phyloP scores from a whole-genome alignment of 2,888 invertebrate species.

The Priapulus caudatus region DNA sequence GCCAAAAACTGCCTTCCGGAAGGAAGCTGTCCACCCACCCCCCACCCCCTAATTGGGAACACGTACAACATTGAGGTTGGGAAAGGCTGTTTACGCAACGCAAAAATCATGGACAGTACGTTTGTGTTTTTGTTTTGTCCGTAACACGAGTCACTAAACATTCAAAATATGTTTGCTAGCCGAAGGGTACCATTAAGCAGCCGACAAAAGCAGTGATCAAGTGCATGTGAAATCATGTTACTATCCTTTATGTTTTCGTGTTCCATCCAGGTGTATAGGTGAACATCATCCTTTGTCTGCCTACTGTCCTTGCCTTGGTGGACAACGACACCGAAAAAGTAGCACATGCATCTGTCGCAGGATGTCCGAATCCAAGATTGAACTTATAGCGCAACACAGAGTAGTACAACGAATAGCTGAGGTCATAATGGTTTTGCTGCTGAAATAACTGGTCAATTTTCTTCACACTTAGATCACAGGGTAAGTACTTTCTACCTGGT shows the following conservation, averaged over 20 bases:
- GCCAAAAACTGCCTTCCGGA: not conserved
- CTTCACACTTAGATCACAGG: too few relatives aligned
- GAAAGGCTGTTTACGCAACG: not conserved
- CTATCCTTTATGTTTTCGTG: not conserved
- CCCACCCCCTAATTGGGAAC: not conserved
- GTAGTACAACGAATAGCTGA: too few relatives aligned
- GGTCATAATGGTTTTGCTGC: too few relatives aligned
- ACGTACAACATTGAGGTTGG: not conserved
- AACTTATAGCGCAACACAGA: too few relatives aligned
- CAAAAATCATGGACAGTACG: not conserved
- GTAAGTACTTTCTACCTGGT: too few relatives aligned
- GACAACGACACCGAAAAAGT: not conserved
- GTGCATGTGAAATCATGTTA: not conserved
- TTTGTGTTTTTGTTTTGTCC: constrained; percentile 3
- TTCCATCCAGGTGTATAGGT: not conserved
- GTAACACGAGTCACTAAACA: not conserved
- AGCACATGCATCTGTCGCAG: too few relatives aligned
- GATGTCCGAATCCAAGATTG: too few relatives aligned
- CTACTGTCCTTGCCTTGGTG: not conserved
- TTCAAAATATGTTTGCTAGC: not conserved
- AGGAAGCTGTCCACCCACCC: too few relatives aligned
- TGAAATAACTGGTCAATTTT: too few relatives aligned
- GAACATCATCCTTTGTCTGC: not conserved
- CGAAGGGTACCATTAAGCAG: not conserved
- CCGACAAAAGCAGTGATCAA: not conserved